A percentile compares a stretch with the other conserved stretches of the same genome.
Evolutionary conservation across 2,113 vertebrate genomes (phyloP).

Genomic region (Ploceus nigricollis): DNA sequence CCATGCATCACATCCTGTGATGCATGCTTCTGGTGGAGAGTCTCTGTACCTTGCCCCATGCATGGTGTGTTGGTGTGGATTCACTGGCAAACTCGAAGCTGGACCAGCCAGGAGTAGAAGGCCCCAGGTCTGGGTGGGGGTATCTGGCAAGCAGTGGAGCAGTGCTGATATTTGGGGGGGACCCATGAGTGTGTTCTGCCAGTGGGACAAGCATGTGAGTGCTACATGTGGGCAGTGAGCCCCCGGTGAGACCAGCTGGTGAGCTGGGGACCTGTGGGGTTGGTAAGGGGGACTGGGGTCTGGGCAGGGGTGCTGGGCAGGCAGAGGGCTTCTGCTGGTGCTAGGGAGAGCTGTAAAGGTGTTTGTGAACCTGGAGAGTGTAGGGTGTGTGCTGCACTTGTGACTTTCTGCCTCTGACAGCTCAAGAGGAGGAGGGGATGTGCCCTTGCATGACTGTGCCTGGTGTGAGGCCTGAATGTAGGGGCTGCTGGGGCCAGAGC

Average conservation of each 20-base stretch:
- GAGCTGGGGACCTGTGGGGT: fast-evolving
- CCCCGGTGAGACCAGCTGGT: fast-evolving
- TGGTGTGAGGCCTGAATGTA: background rate
- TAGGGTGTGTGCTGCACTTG: background rate
- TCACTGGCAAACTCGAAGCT: background rate
- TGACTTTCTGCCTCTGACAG: background rate
- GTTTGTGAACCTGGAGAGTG: background rate
- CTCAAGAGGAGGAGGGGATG: fast-evolving
- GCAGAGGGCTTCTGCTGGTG: fast-evolving
- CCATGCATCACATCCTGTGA: fast-evolving
- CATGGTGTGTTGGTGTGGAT: fast-evolving
- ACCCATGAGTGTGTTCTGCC: fast-evolving
- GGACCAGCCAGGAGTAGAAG: background rate
- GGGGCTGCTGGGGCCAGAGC: background rate
- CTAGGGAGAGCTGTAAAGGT: fast-evolving
- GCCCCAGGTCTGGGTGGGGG: fast-evolving
- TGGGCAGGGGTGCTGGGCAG: fast-evolving
- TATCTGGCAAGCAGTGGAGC: fast-evolving
- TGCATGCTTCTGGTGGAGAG: fast-evolving
- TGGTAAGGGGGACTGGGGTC: fast-evolving
- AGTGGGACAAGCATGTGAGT: background rate
- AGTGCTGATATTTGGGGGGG: fast-evolving
- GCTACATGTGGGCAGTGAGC: fast-evolving
- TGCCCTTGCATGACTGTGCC: background rate
- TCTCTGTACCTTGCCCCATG: background rate